Percentiles rank a stretch among this genome's conserved stretches.
phyloP scores from a whole-genome alignment of 2,888 invertebrate genomes.

The Cancer borealis region DNA sequence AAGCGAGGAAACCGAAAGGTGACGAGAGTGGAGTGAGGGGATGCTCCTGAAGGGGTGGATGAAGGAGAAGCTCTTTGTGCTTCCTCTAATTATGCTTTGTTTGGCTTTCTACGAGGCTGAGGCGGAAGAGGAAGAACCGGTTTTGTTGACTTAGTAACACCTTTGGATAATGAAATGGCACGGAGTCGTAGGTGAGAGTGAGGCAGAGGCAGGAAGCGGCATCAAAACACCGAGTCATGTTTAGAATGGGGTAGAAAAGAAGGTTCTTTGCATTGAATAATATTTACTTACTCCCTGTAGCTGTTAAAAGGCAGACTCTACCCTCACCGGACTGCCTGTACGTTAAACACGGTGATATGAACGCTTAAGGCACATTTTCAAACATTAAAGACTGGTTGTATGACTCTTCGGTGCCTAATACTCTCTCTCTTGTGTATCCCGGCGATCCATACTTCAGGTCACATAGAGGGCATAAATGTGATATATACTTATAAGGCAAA shows the following conservation, averaged over 20 bases:
- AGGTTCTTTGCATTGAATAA: not conserved
- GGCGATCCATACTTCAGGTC: not conserved
- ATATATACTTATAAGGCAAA: not conserved
- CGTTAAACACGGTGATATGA: not conserved
- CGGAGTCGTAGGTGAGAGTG: not conserved
- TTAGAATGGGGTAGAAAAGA: not conserved
- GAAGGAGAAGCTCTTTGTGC: not conserved
- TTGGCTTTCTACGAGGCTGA: not conserved
- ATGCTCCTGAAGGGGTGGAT: slow-evolving; percentile 5
- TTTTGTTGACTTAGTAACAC: slow-evolving; percentile 10
- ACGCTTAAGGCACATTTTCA: not conserved
- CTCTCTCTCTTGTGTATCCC: not conserved
- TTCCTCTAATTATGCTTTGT: slow-evolving; percentile 7
- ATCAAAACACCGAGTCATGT: not conserved
- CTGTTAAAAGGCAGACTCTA: not conserved
- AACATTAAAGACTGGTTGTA: not conserved
- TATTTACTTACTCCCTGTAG: slow-evolving; percentile 1
- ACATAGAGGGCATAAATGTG: not conserved
- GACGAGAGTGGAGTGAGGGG: slow-evolving; percentile 36
- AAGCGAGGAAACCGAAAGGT: slow-evolving; percentile 48
- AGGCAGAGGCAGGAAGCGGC: not conserved
- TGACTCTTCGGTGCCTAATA: not conserved
- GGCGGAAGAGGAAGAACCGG: not conserved
- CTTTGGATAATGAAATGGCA: not conserved
- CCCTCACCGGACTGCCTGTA: not conserved